Conservation (phyloP, 92 coral and sea anemone species). For the Actinostola sp. region DNA sequence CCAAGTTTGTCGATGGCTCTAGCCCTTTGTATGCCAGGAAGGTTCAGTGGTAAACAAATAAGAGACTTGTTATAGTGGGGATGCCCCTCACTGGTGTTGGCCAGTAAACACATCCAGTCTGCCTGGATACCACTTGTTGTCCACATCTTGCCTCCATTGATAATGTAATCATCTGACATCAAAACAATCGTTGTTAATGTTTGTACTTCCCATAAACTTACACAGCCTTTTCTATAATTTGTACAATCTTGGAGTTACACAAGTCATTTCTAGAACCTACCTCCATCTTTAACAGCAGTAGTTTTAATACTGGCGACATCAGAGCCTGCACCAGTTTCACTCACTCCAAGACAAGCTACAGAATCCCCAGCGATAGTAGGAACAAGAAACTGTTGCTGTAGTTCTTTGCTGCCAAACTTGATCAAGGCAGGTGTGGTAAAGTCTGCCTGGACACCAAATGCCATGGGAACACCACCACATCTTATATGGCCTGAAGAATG, state of each 20-base stretch:
- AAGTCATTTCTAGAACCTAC: slow-evolving; percentile 23
- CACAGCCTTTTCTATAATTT: too few species aligned
- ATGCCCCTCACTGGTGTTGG: slow-evolving; percentile 88
- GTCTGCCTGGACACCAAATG: slow-evolving; percentile 94
- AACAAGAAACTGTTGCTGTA: slow-evolving; percentile 84
- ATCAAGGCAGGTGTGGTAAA: slow-evolving; percentile 96
- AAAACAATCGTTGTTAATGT: background rate
- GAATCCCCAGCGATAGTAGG: slow-evolving; percentile 95
- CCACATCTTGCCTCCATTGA: slow-evolving; percentile 98
- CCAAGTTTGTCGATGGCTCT: slow-evolving; percentile 89
- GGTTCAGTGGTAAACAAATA: slow-evolving; percentile 77
- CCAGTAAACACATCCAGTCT: slow-evolving; percentile 98
- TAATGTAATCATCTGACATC: slow-evolving; percentile 82
- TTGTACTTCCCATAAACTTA: background rate
- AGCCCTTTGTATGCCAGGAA: slow-evolving; percentile 80
- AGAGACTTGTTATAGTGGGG: slow-evolving; percentile 89
- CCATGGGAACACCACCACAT: slow-evolving; percentile 97
- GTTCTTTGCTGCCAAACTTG: slow-evolving; percentile 92
- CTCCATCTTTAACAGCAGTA: slow-evolving; percentile 95
- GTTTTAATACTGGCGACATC: slow-evolving; percentile 98
- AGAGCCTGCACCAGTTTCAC: slow-evolving; percentile 97
- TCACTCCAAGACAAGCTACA: slow-evolving; percentile 97
- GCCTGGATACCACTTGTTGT: slow-evolving; percentile 97
- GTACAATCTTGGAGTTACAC: too few species aligned
- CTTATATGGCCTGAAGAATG: slow-evolving; percentile 68